Conservation (phyloP, 2,888 invertebrate genomes). For the Philhelius pedissequus region DNA sequence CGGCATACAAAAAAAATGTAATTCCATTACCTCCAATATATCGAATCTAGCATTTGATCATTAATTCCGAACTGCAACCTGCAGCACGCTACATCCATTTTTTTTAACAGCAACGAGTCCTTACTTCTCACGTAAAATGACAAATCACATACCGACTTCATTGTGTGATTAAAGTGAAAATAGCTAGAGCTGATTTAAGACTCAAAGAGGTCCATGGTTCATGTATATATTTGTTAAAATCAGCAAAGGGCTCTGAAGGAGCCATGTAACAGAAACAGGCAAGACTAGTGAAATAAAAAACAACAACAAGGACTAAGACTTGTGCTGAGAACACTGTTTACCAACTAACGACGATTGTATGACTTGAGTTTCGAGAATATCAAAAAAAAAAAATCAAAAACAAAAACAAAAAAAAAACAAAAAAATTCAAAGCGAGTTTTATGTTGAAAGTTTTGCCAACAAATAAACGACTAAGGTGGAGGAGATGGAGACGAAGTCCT, state of each 20-base stretch:
- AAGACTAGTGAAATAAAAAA: slow-evolving; percentile 6
- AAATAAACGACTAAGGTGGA: slow-evolving; percentile 53
- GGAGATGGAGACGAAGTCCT: neutral
- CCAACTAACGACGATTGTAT: slow-evolving; percentile 45
- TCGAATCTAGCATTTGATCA: neutral
- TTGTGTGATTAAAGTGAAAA: slow-evolving; percentile 37
- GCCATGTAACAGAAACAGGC: slow-evolving; percentile 26
- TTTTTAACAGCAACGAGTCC: neutral
- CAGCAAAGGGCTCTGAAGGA: slow-evolving; percentile 26
- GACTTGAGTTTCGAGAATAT: slow-evolving; percentile 40
- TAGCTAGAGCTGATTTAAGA: slow-evolving; percentile 12
- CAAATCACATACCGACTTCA: slow-evolving; percentile 35
- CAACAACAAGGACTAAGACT: slow-evolving; percentile 33
- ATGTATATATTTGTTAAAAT: slow-evolving; percentile 43
- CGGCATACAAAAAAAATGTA: neutral
- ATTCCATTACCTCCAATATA: neutral
- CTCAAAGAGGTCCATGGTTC: slow-evolving; percentile 29
- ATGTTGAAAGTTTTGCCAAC: slow-evolving; percentile 62
- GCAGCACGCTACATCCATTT: neutral
- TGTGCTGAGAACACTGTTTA: slow-evolving; percentile 39
- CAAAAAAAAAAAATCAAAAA: slow-evolving; percentile 7
- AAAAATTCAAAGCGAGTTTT: slow-evolving; percentile 56
- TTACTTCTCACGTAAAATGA: slow-evolving; percentile 18
- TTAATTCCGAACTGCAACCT: neutral
- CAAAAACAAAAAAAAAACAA: neutral